Evolutionary conservation across 2,888 invertebrate species (phyloP), one percentile per base, ranked within the genome.

Genomic region (Perithous albicinctus): DNA sequence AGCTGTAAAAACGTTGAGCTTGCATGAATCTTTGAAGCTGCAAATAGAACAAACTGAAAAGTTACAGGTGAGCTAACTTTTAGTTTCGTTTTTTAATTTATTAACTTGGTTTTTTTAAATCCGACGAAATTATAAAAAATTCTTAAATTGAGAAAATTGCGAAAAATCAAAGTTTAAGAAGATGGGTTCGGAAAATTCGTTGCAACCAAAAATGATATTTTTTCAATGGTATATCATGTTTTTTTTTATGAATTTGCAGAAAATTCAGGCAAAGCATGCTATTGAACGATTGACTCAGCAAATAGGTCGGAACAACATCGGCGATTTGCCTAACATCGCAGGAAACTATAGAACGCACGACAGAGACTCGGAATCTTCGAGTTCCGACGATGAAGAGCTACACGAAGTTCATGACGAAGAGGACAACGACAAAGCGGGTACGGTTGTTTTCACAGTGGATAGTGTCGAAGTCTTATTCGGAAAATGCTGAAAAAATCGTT

Each of bases 11-110:
- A 82, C 93, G 12, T 89, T 95, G 70, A 92, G 92, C 63, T 89
- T 95, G 70, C 93, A 94, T 76, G 95, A 95, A 86, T 95, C 95
- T 0, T 89, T 95, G 3, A 92, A 91, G 76, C 90, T 95, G 15
- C 95, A 95, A 87, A 94, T 93, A 78, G 93, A 94, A 56, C 93
- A 95, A 78, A 89, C 89, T 26, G 84, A 89, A 43, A 92, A 89
- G 75, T 82, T 93, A 59, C 88, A 92, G 85, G 93, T 93, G 84
- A 76, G 59, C 2, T 7, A 20, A 61, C 18, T 0, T 18, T 43
- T 2, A 15, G 18, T 54, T 4, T 20, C 1, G 8, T 38, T 29
- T 12, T 23, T 20, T 29, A 29, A 29, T n/a, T n/a, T n/a, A n/a
- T n/a, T n/a, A n/a, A n/a, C n/a, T n/a, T n/a, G n/a, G n/a, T n/a